A percentile compares a stretch with the other conserved stretches of the same genome.
These are phyloP conservation scores for Drosophila dunni DNA, from an alignment of 1,140 invertebrate genomes.

Conservation along the genomic window DNA sequence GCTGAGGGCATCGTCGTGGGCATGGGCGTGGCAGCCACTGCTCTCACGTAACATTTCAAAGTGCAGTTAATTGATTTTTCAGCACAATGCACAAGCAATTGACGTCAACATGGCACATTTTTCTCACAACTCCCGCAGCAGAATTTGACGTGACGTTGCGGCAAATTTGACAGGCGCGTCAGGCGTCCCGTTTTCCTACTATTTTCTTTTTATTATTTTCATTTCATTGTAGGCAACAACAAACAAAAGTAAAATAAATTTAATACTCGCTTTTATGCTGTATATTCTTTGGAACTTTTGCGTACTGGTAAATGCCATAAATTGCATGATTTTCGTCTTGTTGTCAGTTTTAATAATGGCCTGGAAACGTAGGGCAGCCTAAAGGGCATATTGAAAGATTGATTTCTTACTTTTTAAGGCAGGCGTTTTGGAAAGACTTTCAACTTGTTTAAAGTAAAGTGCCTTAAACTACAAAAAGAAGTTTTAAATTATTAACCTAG, in stretches of 20 bases:
- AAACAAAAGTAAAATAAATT: constrained; percentile 21
- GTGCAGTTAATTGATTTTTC: constrained; percentile 82
- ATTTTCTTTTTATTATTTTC: constrained; percentile 39
- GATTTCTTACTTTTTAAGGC: too few relatives aligned
- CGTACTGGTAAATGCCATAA: constrained; percentile 69
- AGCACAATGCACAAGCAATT: constrained; percentile 64
- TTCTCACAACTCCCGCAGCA: constrained; percentile 8
- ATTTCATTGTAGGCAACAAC: constrained; percentile 41
- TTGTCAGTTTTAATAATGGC: constrained; percentile 61
- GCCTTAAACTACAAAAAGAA: background rate
- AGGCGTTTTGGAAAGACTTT: too few relatives aligned
- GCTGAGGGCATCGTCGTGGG: background rate
- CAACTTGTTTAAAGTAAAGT: too few relatives aligned
- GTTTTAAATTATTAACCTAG: background rate
- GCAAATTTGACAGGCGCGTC: constrained; percentile 51
- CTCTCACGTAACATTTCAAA: constrained; percentile 77
- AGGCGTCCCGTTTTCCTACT: constrained; percentile 22
- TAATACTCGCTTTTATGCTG: constrained; percentile 33
- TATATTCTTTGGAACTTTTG: background rate
- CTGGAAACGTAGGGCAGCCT: background rate
- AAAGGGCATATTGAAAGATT: background rate
- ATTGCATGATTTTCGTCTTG: constrained; percentile 55
- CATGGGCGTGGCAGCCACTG: constrained; percentile 16
- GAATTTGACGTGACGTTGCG: constrained; percentile 36
- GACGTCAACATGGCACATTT: constrained; percentile 47